A percentile compares a stretch with the other conserved stretches of the same genome.
Conservation (phyloP, 2,113 vertebrate species). For the Tyto alba region DNA sequence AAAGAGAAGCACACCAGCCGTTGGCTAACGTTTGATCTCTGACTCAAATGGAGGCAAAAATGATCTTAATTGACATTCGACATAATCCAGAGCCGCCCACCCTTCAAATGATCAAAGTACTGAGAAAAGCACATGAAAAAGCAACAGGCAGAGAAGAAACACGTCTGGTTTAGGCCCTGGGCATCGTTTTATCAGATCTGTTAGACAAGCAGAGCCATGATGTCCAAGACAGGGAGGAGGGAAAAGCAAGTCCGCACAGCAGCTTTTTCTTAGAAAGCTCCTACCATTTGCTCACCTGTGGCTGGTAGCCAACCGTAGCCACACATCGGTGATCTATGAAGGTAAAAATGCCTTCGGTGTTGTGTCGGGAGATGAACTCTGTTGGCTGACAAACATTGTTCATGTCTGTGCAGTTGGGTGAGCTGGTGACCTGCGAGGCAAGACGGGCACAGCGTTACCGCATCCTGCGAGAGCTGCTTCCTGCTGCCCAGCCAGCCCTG, state of each 20-base stretch:
- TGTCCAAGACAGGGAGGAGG: not conserved
- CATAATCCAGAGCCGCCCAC: not conserved
- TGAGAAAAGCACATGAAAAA: not conserved
- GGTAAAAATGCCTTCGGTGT: slow-evolving; percentile 87
- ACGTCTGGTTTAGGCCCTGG: not conserved
- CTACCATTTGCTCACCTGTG: slow-evolving; percentile 75
- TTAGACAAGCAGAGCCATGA: not conserved
- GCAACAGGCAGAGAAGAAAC: not conserved
- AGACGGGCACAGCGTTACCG: fast-evolving
- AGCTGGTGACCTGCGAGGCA: slow-evolving; percentile 85
- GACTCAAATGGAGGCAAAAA: not conserved
- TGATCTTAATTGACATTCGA: not conserved
- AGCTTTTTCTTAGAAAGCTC: not conserved
- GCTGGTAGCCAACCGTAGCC: slow-evolving; percentile 90
- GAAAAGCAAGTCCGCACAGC: not conserved
- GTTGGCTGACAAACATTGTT: slow-evolving; percentile 85
- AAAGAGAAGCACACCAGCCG: not conserved
- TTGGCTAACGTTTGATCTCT: not conserved
- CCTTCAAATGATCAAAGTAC: not conserved
- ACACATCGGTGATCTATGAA: slow-evolving; percentile 94
- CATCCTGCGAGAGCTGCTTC: fast-evolving
- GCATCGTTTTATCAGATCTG: not conserved
- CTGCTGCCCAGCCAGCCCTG: not conserved
- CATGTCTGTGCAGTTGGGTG: slow-evolving; percentile 84
- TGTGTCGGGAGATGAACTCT: slow-evolving; percentile 97